Percentiles rank a stretch among this genome's conserved stretches.
These are phyloP conservation scores for Microctenopoma steveboyesi DNA, from an alignment of 2,797 vertebrate species.

Conservation along the genomic window DNA sequence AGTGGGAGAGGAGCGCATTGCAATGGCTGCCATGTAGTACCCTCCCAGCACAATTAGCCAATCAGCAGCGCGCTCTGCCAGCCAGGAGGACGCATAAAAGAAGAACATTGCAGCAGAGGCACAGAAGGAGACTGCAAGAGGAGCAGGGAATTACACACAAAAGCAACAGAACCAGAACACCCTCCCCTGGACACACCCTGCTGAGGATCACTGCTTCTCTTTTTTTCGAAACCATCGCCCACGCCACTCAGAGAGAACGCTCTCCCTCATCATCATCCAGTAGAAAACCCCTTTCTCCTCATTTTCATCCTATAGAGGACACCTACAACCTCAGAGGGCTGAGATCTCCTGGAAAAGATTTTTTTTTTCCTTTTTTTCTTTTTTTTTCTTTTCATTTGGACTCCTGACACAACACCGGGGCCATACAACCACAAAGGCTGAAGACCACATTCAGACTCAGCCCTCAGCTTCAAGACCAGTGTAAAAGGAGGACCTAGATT, in stretches of 20 bases:
- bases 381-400: constrained; percentile 82
- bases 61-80: constrained; percentile 84
- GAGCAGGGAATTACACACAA: constrained; percentile 86
- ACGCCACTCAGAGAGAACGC: constrained; percentile 85
- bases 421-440: constrained; percentile 67
- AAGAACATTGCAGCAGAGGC: constrained; percentile 90
- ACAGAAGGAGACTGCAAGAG: constrained; percentile 87
- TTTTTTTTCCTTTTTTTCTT: constrained; percentile 82
- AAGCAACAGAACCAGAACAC: constrained; percentile 83
- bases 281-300: constrained; percentile 84
- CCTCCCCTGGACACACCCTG: constrained; percentile 89
- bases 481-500: constrained; percentile 86
- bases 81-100: constrained; percentile 89
- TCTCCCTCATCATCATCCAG: constrained; percentile 84
- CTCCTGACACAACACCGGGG: constrained; percentile 61
- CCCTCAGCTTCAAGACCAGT: constrained; percentile 78
- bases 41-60: constrained; percentile 90
- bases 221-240: constrained; percentile 84
- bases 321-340: constrained; percentile 83
- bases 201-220: constrained; percentile 86
- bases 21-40: constrained; percentile 88
- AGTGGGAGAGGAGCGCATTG: constrained; percentile 85
- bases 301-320: constrained; percentile 86
- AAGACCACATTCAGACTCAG: constrained; percentile 68
- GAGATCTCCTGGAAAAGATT: constrained; percentile 81